Evolutionary conservation across 2,113 vertebrate species (phyloP).

Genomic region (Bothrops jararaca): DNA sequence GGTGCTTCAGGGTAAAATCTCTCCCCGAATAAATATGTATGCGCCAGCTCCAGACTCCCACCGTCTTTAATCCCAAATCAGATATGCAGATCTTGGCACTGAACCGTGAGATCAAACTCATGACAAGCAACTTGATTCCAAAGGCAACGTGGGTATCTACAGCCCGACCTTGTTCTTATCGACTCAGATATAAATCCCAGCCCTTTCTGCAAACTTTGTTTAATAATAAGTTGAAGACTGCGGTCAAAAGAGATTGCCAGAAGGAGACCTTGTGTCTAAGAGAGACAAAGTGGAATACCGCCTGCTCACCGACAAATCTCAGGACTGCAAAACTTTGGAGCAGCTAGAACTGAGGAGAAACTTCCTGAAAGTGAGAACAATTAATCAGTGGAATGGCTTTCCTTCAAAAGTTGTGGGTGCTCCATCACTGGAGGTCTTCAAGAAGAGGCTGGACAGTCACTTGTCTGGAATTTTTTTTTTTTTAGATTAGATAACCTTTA

Average conservation of each 20-base stretch:
- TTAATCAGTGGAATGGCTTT: too few species aligned
- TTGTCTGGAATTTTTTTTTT: too few species aligned
- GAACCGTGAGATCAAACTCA: not conserved
- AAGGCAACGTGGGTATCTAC: not conserved
- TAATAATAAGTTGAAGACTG: not conserved
- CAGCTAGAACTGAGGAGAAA: too few species aligned
- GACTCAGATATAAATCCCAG: not conserved
- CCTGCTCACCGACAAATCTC: not conserved
- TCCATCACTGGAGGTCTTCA: too few species aligned
- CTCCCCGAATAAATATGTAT: not conserved
- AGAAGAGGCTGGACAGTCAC: too few species aligned
- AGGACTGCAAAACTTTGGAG: not conserved
- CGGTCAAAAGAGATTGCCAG: not conserved
- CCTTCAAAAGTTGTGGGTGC: too few species aligned
- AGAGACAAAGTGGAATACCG: too few species aligned
- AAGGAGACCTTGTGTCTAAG: not conserved
- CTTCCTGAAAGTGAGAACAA: too few species aligned
- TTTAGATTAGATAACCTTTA: too few species aligned
- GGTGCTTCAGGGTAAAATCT: slow-evolving; percentile 42
- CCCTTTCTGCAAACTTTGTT: not conserved
- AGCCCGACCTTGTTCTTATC: not conserved
- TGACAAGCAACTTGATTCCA: not conserved
- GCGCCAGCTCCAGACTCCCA: not conserved
- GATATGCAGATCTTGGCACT: not conserved
- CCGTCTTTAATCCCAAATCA: not conserved